Conservation (phyloP, 2,797 vertebrate genomes). For the Sphenodon punctatus region DNA sequence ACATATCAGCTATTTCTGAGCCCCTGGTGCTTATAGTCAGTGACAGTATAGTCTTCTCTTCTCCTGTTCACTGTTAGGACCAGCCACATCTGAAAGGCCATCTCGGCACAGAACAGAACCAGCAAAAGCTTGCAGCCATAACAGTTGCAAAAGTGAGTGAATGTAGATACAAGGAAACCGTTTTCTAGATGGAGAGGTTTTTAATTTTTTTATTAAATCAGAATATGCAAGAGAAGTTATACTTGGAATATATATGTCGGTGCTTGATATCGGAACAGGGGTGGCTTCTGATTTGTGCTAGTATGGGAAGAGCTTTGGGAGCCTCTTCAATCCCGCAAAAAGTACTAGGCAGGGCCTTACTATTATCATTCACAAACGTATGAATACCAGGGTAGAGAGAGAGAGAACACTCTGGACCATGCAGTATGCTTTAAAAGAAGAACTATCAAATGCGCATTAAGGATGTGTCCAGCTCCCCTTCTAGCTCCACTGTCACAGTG, state of each 20-base stretch:
- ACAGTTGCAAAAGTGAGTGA: background rate
- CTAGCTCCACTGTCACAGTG: background rate
- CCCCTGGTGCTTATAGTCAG: background rate
- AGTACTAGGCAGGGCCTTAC: background rate
- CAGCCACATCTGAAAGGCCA: background rate
- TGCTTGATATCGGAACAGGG: background rate
- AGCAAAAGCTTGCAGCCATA: background rate
- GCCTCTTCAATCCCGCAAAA: background rate
- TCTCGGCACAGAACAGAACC: background rate
- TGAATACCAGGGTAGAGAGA: background rate
- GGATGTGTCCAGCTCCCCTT: fast-evolving
- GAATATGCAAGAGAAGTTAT: background rate
- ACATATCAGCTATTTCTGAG: background rate
- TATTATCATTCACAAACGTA: background rate
- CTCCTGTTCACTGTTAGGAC: background rate
- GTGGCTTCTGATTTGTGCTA: background rate
- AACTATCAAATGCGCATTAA: background rate
- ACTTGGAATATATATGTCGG: background rate
- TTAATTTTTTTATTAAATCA: background rate
- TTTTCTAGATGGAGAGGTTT: background rate
- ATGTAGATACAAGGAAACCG: background rate
- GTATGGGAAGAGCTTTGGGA: background rate
- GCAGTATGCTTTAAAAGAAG: background rate
- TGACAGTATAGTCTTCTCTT: slow-evolving; percentile 4
- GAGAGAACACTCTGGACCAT: background rate